Evolutionary conservation across 2,113 vertebrate species (phyloP), one percentile per base, ranked within the genome.

Genomic region (Percina caprodes): DNA sequence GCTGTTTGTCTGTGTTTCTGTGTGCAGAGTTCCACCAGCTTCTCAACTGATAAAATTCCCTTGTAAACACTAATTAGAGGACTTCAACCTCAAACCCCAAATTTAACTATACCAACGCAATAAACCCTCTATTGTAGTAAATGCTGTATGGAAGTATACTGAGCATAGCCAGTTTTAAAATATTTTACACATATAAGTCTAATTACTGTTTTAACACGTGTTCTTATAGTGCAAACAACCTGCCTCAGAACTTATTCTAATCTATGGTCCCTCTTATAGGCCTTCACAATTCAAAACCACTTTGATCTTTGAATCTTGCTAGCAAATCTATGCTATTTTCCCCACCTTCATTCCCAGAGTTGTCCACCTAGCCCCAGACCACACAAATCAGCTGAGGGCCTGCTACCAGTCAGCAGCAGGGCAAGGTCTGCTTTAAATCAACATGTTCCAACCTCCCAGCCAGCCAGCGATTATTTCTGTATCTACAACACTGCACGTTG

Each of bases 1-100:
- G 67, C 77, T 92, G 89, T 90, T 92, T 91, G 86, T 90, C 79
- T 88, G 80, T 87, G 87, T 86, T 81, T 88, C 84, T 84, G 76
- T 85, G 77, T 78, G 78, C 62, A 74, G 76, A 71, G 58, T 84
- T 73, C 67, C 69, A 76, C 79, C 78, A 84, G 82, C 80, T 83
- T 75, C 67, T 70, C n/a, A 1, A 58, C 82, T 77, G 24, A 75
- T 74, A 30, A 18, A 71, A 55, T 71, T 55, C 52, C 77, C 55
- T 49, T 42, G 18, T 59, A 24, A 82, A 24, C 69, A 80, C 84
- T 69, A 69, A 81, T 73, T 79, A 74, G 56, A 61, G 35, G 52
- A 73, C 63, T 42, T 54, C 4, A 65, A 63, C 33, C 30, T 59
- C 62, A 48, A 80, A 68, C 35, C 59, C 49, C 19, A 69, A 73